phyloP scores from a whole-genome alignment of 2,888 invertebrate genomes.

The Conomelus anceps region DNA sequence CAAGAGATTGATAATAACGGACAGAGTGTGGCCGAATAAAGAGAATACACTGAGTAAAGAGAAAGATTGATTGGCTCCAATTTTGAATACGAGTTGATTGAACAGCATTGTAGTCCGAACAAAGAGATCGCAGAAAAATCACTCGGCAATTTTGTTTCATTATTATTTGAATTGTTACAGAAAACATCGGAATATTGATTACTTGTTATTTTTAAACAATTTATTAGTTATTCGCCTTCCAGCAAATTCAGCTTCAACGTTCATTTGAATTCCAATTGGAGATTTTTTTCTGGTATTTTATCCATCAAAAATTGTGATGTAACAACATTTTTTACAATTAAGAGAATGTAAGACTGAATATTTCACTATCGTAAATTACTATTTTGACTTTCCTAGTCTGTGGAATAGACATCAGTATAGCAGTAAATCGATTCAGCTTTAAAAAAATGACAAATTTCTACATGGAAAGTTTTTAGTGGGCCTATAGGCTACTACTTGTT shows the following conservation, averaged over 20 bases:
- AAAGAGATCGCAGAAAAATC: not conserved
- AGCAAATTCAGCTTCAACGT: not conserved
- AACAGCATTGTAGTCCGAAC: not conserved
- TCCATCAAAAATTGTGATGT: too few species aligned
- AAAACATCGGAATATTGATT: not conserved
- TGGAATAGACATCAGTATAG: too few species aligned
- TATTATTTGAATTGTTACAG: not conserved
- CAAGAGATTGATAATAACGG: not conserved
- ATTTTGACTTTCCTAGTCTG: too few species aligned
- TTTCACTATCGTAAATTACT: too few species aligned
- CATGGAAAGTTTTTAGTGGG: too few species aligned
- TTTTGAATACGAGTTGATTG: not conserved
- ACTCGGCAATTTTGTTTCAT: not conserved
- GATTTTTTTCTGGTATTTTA: too few species aligned
- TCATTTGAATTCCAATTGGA: too few species aligned
- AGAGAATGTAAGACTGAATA: too few species aligned
- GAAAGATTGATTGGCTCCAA: not conserved
- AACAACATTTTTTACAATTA: too few species aligned
- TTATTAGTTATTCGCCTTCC: not conserved
- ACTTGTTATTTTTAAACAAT: not conserved
- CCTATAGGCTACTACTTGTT: too few species aligned
- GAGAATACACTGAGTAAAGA: not conserved
- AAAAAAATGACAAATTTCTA: too few species aligned
- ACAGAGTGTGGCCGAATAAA: not conserved
- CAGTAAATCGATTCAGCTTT: too few species aligned